A percentile compares a stretch with the other conserved stretches of the same genome.
phyloP scores from a whole-genome alignment of 2,888 invertebrate species.

The Junonia oenone region DNA sequence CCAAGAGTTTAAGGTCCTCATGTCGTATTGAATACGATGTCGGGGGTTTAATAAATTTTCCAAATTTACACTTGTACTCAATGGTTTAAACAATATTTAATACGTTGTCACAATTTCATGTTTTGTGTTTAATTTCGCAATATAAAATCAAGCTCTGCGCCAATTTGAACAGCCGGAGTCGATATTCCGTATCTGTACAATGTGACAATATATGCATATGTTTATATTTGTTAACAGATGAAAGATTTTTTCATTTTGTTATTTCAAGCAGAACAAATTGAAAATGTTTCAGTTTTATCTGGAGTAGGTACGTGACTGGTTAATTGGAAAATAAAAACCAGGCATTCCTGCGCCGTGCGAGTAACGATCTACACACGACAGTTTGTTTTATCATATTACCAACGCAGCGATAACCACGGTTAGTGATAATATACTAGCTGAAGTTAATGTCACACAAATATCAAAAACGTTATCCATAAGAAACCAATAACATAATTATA shows the following conservation, averaged over 20 bases:
- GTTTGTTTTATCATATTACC: slow-evolving; percentile 3
- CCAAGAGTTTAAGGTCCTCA: too few relatives aligned
- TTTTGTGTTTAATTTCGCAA: too few relatives aligned
- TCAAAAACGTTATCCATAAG: background rate
- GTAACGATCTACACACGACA: slow-evolving; percentile 14
- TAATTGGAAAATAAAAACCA: slow-evolving; percentile 26
- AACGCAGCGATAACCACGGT: background rate
- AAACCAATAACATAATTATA: too few relatives aligned
- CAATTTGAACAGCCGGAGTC: too few relatives aligned
- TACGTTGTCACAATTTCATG: too few relatives aligned
- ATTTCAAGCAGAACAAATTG: slow-evolving; percentile 17
- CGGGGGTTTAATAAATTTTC: too few relatives aligned
- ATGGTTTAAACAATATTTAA: too few relatives aligned
- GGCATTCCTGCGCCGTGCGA: slow-evolving; percentile 21
- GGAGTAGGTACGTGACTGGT: slow-evolving; percentile 18
- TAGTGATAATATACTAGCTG: background rate
- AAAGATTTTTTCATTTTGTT: background rate
- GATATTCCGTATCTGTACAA: too few relatives aligned
- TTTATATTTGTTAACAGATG: background rate
- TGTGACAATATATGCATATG: too few relatives aligned
- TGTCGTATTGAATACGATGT: too few relatives aligned
- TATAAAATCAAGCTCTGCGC: too few relatives aligned
- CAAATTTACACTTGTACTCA: too few relatives aligned
- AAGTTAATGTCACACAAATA: background rate
- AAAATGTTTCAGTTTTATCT: slow-evolving; percentile 15